Base-by-base conservation (phyloP, 1,140 invertebrate species). In the Pemphigus obesinymphae region DNA sequence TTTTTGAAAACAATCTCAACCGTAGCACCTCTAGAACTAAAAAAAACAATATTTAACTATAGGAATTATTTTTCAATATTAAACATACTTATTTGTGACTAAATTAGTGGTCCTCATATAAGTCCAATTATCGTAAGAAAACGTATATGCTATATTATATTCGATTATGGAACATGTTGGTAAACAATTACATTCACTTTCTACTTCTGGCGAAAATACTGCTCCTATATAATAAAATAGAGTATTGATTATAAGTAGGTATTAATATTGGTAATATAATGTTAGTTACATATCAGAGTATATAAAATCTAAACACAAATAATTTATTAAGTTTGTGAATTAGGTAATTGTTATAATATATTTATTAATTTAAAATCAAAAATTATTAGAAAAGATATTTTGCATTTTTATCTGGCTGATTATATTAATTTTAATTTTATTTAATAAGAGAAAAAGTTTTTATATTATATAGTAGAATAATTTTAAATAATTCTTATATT, bases 1-100 rank as follows among this genome's bases (percentile, higher is more conserved):
- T 73, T 48, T 17, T 73, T 48, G 26, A 73, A 73, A 45, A 48
- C n/a, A n/a, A n/a, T n/a, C n/a, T n/a, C n/a, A n/a, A n/a, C n/a
- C n/a, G n/a, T n/a, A n/a, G n/a, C n/a, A 3, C 37, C 45, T 7
- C 70, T 48, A 17, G 43, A 48, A 73, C 70, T 73, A 73, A 26
- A 73, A 66, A 66, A 66, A 66, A n/a, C 10, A 13, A 29, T 58
- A 20, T 66, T 37, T 8, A 0, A 34, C 31, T 20, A 7, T 26
- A 58, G 23, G 11, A 58, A 55, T 11, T 55, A 31, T 2, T 1
- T 2, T 61, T 5, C 26, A 0, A 6, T 61, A 31, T 63, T 31
- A 15, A 34, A 34, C 70, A 7, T 45, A 73, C 70, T 73, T 20
- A 34, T 73, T 73, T 15, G 45, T 45, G 4, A 45, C 40, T 11